Conservation (phyloP, 2,113 vertebrate genomes). For the Edolisoma coerulescens region DNA sequence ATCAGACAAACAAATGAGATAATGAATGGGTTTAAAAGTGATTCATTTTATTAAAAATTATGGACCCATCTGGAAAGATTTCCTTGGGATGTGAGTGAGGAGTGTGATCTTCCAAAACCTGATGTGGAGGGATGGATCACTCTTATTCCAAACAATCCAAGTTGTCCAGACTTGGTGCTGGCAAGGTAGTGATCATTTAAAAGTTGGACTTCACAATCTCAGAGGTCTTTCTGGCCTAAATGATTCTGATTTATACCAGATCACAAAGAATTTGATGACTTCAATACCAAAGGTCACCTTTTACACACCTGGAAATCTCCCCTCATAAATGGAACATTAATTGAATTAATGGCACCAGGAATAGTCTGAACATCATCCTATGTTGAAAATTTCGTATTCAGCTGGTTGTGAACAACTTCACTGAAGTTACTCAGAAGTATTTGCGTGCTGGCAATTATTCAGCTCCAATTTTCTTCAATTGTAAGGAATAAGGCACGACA, state of each 20-base stretch:
- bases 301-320: neutral
- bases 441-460: slow-evolving; percentile 22
- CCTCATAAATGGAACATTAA: neutral
- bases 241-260: neutral
- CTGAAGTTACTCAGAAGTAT: neutral
- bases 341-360: neutral
- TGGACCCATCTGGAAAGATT: neutral
- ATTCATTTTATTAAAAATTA: neutral
- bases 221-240: neutral
- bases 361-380: neutral
- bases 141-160: neutral
- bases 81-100: neutral
- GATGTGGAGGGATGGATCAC: neutral
- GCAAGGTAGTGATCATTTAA: neutral
- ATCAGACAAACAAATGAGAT: neutral
- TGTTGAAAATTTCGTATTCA: neutral
- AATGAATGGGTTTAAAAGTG: neutral
- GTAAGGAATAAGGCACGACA: slow-evolving; percentile 11
- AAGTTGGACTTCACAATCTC: neutral
- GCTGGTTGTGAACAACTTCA: neutral
- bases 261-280: neutral
- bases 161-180: neutral
- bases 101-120: neutral
- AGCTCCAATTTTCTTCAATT: slow-evolving; percentile 39
- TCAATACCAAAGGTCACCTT: neutral